phyloP scores from a whole-genome alignment of 2,888 invertebrate species.

The Lucinisca nassula region DNA sequence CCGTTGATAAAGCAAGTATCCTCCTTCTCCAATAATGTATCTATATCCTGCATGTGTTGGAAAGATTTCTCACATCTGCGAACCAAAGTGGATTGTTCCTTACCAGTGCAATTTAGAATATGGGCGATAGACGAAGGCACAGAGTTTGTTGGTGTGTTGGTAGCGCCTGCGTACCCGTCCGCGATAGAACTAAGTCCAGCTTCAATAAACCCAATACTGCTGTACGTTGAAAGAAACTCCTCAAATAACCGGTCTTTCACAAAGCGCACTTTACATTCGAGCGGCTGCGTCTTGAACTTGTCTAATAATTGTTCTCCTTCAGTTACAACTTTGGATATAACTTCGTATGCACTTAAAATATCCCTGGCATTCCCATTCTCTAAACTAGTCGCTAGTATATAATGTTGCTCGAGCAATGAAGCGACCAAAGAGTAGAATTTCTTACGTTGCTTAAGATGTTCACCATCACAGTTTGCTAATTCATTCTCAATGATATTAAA shows the following conservation, averaged over 20 bases:
- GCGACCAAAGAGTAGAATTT: constrained; percentile 45
- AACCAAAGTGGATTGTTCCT: background rate
- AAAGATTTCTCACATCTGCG: background rate
- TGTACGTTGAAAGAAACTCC: constrained; percentile 34
- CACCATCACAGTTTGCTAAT: constrained; percentile 22
- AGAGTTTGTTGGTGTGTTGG: background rate
- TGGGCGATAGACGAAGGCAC: constrained; percentile 29
- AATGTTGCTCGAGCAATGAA: constrained; percentile 42
- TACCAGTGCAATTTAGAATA: background rate
- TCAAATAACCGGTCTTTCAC: constrained; percentile 27
- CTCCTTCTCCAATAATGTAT: background rate
- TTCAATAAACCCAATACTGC: constrained; percentile 57
- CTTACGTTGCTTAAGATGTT: constrained; percentile 41
- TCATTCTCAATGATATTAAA: constrained; percentile 27
- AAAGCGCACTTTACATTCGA: constrained; percentile 17
- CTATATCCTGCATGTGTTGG: background rate
- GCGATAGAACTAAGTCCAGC: background rate
- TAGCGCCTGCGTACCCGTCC: background rate
- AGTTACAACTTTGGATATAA: background rate
- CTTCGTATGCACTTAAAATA: background rate
- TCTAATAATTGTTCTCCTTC: background rate
- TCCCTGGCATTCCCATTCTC: background rate
- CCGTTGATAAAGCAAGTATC: constrained; percentile 10
- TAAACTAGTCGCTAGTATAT: constrained; percentile 24
- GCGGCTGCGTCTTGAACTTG: background rate